phyloP scores from a whole-genome alignment of 1,140 invertebrate species.

The Magallana angulata region DNA sequence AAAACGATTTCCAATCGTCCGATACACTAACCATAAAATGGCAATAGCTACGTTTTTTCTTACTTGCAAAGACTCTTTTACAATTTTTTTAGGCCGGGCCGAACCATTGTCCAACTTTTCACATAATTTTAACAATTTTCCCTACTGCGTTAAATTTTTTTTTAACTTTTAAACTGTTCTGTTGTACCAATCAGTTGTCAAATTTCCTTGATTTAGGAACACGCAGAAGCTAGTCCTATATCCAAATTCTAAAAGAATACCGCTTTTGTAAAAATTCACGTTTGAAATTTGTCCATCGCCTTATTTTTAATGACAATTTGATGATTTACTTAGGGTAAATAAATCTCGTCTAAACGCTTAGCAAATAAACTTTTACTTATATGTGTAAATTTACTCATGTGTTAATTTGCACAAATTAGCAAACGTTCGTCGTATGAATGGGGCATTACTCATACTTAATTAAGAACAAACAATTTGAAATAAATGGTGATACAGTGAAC shows the following conservation, averaged over 20 bases:
- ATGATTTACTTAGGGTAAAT: not conserved
- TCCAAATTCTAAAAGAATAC: too few species aligned
- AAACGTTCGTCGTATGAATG: constrained; percentile 14
- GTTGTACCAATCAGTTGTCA: not conserved
- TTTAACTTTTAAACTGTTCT: too few species aligned
- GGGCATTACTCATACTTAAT: not conserved
- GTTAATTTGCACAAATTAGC: not conserved
- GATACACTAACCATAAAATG: constrained; percentile 2
- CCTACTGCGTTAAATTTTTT: too few species aligned
- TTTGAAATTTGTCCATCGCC: not conserved
- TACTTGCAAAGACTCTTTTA: not conserved
- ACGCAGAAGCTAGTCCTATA: too few species aligned
- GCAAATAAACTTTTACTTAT: not conserved
- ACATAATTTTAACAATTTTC: too few species aligned
- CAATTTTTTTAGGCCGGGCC: not conserved
- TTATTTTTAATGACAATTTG: not conserved
- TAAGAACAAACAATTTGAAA: too few species aligned
- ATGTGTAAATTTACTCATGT: constrained; percentile 26
- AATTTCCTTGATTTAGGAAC: not conserved
- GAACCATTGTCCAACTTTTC: too few species aligned
- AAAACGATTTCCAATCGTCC: constrained; percentile 29
- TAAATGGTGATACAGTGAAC: too few species aligned
- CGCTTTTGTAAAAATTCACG: not conserved
- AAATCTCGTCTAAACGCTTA: too few species aligned
- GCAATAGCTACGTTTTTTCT: not conserved